Percentiles rank a stretch among this genome's conserved stretches.
Evolutionary conservation across 2,797 vertebrate species (phyloP).

Genomic region (Poeciliopsis turneri): DNA sequence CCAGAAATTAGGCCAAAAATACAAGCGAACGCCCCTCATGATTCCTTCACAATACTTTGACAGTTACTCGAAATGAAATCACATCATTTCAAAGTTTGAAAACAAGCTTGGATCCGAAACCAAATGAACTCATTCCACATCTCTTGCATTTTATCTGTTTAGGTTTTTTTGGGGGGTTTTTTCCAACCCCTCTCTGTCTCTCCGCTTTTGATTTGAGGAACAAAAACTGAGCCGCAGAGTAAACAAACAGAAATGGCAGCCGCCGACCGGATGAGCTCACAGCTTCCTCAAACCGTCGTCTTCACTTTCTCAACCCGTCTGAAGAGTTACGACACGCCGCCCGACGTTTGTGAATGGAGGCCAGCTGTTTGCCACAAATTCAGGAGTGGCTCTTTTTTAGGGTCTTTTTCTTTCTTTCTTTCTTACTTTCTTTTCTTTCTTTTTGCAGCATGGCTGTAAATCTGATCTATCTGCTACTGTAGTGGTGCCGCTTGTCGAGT

Average conservation of each 20-base stretch:
- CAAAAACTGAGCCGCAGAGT: slow-evolving; percentile 18
- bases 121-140: not conserved
- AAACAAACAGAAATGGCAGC: slow-evolving; percentile 3
- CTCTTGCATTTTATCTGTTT: not conserved
- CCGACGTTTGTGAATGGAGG: slow-evolving; percentile 30
- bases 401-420: too few relatives aligned
- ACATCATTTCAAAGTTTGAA: not conserved
- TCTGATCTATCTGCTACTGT: slow-evolving; percentile 2
- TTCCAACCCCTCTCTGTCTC: too few relatives aligned
- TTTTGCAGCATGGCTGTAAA: slow-evolving; percentile 24
- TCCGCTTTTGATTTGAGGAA: not conserved
- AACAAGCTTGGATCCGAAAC: not conserved
- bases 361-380: slow-evolving; percentile 28
- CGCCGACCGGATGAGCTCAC: not conserved
- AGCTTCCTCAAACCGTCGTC: not conserved
- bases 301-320: slow-evolving; percentile 18
- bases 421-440: too few relatives aligned
- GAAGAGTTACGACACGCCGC: slow-evolving; percentile 34
- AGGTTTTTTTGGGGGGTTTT: not conserved
- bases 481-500: slow-evolving; percentile 10
- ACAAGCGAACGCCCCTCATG: not conserved
- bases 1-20: too few relatives aligned
- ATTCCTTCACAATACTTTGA: not conserved
- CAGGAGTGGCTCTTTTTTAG: slow-evolving; percentile 10
- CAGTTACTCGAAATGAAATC: not conserved